These are phyloP conservation scores for Phataginus tetradactyla DNA, from an alignment of 2,797 vertebrate species.

Conservation along the genomic window DNA sequence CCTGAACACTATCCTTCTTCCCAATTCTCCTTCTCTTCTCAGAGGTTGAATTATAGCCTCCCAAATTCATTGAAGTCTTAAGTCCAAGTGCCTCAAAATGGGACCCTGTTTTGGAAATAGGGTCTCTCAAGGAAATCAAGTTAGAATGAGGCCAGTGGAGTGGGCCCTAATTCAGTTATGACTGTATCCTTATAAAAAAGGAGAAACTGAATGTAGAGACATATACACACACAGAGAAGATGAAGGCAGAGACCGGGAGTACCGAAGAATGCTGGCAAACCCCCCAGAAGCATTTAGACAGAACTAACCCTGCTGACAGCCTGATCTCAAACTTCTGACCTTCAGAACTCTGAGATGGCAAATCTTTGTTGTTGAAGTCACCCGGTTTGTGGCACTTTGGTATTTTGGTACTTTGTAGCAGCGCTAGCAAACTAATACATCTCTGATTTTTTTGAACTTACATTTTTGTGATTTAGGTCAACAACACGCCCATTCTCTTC, in stretches of 20 bases:
- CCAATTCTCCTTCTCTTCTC: not conserved
- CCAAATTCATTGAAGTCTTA: not conserved
- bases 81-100: not conserved
- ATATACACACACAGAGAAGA: accelerated
- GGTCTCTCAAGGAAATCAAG: not conserved
- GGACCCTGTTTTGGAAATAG: not conserved
- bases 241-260: accelerated
- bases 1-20: accelerated
- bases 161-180: not conserved
- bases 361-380: not conserved
- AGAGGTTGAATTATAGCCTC: not conserved
- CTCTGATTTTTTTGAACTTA: not conserved
- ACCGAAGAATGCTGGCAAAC: accelerated
- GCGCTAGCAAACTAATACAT: not conserved
- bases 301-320: not conserved
- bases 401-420: too few species aligned
- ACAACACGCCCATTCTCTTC: not conserved
- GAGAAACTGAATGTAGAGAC: not conserved
- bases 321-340: not conserved
- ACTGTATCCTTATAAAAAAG: not conserved
- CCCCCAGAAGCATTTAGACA: not conserved
- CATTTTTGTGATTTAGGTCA: not conserved
- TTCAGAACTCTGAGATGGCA: not conserved
- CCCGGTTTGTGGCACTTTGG: too few species aligned
- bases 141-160: not conserved